Evolutionary conservation across 2,113 vertebrate species (phyloP), one percentile per base, ranked within the genome.

Genomic region (Gymnogyps californianus): DNA sequence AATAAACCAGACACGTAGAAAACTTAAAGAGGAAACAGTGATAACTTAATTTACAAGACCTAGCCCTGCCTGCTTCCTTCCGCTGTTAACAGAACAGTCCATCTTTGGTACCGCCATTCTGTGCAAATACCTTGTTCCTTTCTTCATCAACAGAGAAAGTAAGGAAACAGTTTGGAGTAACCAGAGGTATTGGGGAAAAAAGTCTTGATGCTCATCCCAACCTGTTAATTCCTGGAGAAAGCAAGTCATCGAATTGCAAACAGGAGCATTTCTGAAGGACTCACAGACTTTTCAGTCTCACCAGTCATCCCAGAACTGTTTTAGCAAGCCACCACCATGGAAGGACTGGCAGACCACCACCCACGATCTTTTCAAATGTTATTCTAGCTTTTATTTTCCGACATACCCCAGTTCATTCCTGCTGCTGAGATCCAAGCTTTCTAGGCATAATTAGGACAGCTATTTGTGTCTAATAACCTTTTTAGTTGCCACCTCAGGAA

Each of bases 281-380:
- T 25, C 1, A 0, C n/a, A 40, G 42, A 32, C 49, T 49, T 88
- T 55, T 59, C 12, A 49, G 10, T 20, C 17, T 49, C 34, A 44
- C 21, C 38, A 67, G 32, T 38, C 36, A 54, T 5, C 78, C 52
- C 57, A 62, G 47, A 38, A 10, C n/a, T 47, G 44, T 12, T 32
- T 46, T 38, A 76, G 26, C 31, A 28, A 46, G 57, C 25, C 25
- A 4, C 5, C 25, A 6, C 0, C 38, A 38, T 38, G 3, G 69
- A 17, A 57, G 52, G 65, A 7, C 75, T 36, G 72, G 47, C 58
- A 83, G 71, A 58, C 44, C 47, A n/a, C 26, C 32, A 67, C 52
- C 40, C 91, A 15, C 0, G 0, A 7, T 17, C 47, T 89, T 72
- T 42, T 42, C 47, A 38, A 55, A 61, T 0, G 0, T 14, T 58